phyloP scores from a whole-genome alignment of 2,888 invertebrate genomes.

The Erynnis tages region DNA sequence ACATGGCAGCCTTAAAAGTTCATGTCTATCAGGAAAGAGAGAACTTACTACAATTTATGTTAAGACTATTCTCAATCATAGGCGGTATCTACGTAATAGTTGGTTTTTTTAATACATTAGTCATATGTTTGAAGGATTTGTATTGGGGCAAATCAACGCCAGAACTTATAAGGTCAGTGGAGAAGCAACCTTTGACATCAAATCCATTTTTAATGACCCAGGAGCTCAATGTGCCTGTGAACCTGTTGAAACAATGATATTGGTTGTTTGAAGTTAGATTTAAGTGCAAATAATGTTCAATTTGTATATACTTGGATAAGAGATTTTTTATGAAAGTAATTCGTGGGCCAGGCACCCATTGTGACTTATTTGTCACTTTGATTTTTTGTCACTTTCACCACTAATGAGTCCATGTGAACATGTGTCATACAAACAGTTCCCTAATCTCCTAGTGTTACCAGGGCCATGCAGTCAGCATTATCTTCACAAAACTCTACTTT shows the following conservation, averaged over 20 bases:
- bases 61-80: conserved; percentile 94
- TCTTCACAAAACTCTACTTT: too few species aligned
- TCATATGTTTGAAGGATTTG: conserved; percentile 50
- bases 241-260: conserved; percentile 64
- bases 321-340: too few species aligned
- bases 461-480: too few species aligned
- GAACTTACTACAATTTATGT: conserved; percentile 88
- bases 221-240: conserved; percentile 61
- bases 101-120: conserved; percentile 73
- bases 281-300: neutral
- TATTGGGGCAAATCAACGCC: conserved; percentile 40
- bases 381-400: too few species aligned
- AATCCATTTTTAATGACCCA: conserved; percentile 61
- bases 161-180: conserved; percentile 33
- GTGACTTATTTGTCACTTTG: too few species aligned
- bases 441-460: too few species aligned
- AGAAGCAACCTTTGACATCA: conserved; percentile 38
- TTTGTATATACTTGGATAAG: neutral
- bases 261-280: neutral
- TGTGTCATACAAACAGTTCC: too few species aligned
- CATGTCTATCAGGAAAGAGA: conserved; percentile 90
- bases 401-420: too few species aligned
- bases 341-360: too few species aligned
- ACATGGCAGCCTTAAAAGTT: conserved; percentile 94
- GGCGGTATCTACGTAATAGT: conserved; percentile 96